Percentiles rank a stretch among this genome's conserved stretches.
Conservation (phyloP, 2,888 invertebrate genomes). For the Meiosimyza platycephala region DNA sequence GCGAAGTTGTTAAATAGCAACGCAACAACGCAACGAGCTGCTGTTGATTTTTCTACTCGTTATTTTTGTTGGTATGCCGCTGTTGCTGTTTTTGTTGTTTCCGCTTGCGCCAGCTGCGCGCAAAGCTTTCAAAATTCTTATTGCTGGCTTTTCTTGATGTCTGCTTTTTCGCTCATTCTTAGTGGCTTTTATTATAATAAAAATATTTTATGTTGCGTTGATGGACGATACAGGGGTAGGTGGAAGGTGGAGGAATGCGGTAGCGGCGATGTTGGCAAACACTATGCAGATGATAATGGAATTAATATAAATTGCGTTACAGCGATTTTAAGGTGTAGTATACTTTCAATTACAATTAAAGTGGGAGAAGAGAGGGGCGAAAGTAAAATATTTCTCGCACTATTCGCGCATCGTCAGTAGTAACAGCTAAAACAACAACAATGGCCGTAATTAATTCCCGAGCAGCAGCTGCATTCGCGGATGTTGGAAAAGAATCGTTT, state of each 20-base stretch:
- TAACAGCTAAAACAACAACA: background rate
- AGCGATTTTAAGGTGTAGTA: background rate
- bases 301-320: background rate
- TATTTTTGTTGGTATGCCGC: background rate
- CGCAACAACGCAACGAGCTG: no score
- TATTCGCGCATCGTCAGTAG: background rate
- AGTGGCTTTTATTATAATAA: background rate
- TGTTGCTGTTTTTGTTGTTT: slow-evolving; percentile 42
- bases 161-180: slow-evolving; percentile 16
- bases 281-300: background rate
- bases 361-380: background rate
- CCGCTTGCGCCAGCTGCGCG: slow-evolving; percentile 54
- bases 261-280: background rate
- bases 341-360: background rate
- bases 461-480: slow-evolving; percentile 16
- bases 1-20: no score
- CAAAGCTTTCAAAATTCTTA: slow-evolving; percentile 49
- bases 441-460: no score
- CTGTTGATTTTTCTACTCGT: no score
- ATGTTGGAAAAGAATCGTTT: background rate
- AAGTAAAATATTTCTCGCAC: slow-evolving; percentile 10
- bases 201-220: background rate
- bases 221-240: background rate
- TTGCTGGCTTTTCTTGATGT: slow-evolving; percentile 21
- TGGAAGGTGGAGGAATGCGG: background rate